Evolutionary conservation across 2,113 vertebrate species (phyloP).

Genomic region (Laterallus jamaicensis): DNA sequence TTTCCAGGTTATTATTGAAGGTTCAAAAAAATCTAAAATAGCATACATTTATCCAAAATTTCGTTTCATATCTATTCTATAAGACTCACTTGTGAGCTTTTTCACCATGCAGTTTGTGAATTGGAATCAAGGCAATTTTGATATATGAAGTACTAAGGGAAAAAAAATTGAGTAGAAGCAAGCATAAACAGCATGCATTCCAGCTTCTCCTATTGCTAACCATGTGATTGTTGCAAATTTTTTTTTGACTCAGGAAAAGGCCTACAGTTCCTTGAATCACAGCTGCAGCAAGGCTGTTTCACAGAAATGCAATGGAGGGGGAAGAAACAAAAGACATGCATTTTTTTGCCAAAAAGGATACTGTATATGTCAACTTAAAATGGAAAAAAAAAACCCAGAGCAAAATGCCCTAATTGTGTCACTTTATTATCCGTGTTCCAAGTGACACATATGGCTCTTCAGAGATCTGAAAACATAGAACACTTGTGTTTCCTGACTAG

Average conservation of each 20-base stretch:
- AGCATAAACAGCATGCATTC: neutral
- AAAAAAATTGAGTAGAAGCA: neutral
- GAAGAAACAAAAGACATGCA: neutral
- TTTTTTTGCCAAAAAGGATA: neutral
- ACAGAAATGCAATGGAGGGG: neutral
- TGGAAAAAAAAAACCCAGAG: no score
- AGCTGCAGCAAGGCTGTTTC: neutral
- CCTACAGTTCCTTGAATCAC: neutral
- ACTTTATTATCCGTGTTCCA: conserved; percentile 17
- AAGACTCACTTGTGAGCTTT: neutral
- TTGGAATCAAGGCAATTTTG: neutral
- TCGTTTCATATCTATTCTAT: neutral
- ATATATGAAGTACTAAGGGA: neutral
- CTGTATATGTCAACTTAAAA: conserved; percentile 29
- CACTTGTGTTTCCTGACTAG: conserved; percentile 41
- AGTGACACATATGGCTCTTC: conserved; percentile 51
- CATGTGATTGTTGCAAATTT: neutral
- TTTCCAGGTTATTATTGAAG: neutral
- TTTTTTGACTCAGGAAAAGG: conserved; percentile 11
- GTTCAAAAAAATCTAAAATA: neutral
- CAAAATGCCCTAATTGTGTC: neutral
- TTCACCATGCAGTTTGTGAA: neutral
- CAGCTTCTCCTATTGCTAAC: neutral
- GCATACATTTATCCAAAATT: neutral
- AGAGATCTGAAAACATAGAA: conserved; percentile 4